Conservation (phyloP, 2,888 invertebrate genomes). For the Drosophila putrida region DNA sequence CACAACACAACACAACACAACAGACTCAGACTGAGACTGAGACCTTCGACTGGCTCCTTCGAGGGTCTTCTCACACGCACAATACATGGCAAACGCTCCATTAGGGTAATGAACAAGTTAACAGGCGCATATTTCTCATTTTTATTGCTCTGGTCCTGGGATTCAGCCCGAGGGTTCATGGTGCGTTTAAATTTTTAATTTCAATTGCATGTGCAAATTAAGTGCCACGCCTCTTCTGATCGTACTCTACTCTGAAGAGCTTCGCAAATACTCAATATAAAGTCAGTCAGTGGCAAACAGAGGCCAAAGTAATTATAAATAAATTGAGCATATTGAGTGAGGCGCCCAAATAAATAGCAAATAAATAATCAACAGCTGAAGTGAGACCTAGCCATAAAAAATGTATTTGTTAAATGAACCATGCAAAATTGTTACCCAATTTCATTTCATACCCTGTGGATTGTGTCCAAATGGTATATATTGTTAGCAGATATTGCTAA, state of each 20-base stretch:
- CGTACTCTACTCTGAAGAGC: conserved; percentile 28
- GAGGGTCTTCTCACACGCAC: conserved; percentile 18
- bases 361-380: conserved; percentile 41
- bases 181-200: conserved; percentile 75
- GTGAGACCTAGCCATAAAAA: conserved; percentile 8
- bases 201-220: conserved; percentile 69
- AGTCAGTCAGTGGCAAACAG: conserved; percentile 63
- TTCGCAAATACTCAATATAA: conserved; percentile 53
- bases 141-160: conserved; percentile 49
- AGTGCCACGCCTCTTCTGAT: conserved; percentile 35
- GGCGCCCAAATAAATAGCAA: conserved; percentile 42
- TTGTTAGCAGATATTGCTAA: neutral
- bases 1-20: neutral
- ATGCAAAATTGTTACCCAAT: conserved; percentile 51
- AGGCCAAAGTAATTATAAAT: conserved; percentile 67
- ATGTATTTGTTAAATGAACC: conserved; percentile 58
- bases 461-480: neutral
- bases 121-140: conserved; percentile 78
- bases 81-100: conserved; percentile 68
- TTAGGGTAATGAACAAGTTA: conserved; percentile 81
- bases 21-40: neutral
- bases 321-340: conserved; percentile 71
- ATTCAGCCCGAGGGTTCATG: conserved; percentile 33
- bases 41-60: conserved; percentile 7
- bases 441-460: conserved; percentile 27